phyloP scores from a whole-genome alignment of 2,888 invertebrate genomes.

The Empis stercorea region DNA sequence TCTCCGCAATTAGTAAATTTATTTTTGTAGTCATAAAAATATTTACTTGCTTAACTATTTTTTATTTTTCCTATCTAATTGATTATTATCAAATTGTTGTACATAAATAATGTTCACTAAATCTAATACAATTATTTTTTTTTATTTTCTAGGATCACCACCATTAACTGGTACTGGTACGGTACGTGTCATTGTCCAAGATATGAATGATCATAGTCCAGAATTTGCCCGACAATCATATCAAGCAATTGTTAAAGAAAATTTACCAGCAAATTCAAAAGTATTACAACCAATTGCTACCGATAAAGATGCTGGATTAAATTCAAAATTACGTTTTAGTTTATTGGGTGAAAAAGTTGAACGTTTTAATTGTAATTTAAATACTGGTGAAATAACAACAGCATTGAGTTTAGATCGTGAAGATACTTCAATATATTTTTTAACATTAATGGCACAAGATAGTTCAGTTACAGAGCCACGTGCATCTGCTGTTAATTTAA shows the following conservation, averaged over 20 bases:
- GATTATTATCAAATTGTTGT: too few relatives aligned
- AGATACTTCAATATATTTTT: conserved; percentile 58
- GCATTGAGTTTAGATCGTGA: conserved; percentile 65
- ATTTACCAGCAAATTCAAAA: conserved; percentile 61
- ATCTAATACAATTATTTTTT: conserved; percentile 8
- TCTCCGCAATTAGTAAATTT: too few relatives aligned
- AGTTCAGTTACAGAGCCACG: conserved; percentile 74
- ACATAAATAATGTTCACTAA: too few relatives aligned
- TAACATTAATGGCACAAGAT: conserved; percentile 79
- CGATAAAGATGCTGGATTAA: conserved; percentile 72
- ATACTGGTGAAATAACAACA: conserved; percentile 67
- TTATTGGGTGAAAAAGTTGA: conserved; percentile 70
- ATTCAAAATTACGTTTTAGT: conserved; percentile 77
- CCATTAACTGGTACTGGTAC: conserved; percentile 86
- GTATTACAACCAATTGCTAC: conserved; percentile 66
- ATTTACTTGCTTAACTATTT: too few relatives aligned
- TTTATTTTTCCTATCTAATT: too few relatives aligned
- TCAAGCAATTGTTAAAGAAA: conserved; percentile 67
- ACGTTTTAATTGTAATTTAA: conserved; percentile 64
- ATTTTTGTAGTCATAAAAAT: too few relatives aligned
- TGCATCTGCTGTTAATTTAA: conserved; percentile 71
- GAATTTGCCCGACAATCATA: conserved; percentile 74
- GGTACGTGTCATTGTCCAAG: conserved; percentile 78
- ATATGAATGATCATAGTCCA: conserved; percentile 88
- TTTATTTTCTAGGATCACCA: conserved; percentile 62